These are phyloP conservation scores for Tachuris rubrigastra DNA, from an alignment of 2,113 vertebrate species.

Conservation along the genomic window DNA sequence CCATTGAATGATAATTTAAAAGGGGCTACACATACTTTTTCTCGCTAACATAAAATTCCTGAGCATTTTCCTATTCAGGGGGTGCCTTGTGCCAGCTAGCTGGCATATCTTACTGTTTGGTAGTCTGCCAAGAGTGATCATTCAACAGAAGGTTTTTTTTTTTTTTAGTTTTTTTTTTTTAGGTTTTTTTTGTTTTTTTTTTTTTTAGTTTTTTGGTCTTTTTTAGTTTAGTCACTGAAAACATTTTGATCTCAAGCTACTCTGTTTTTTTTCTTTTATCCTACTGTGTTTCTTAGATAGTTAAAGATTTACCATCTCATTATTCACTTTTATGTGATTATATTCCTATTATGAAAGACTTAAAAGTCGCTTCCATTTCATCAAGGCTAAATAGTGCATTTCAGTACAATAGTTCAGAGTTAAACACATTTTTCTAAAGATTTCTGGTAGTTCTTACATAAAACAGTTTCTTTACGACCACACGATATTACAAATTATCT, in stretches of 20 bases:
- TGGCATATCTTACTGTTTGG: background rate
- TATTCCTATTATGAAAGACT: background rate
- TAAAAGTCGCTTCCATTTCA: background rate
- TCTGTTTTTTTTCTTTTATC: background rate
- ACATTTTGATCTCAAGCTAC: background rate
- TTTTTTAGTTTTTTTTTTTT: background rate
- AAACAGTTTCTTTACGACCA: background rate
- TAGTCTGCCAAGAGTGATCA: background rate
- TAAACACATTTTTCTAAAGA: background rate
- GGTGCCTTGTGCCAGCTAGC: background rate
- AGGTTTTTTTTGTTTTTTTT: background rate
- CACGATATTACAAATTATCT: background rate
- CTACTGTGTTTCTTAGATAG: background rate
- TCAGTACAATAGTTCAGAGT: background rate
- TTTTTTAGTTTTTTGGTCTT: background rate
- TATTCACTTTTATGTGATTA: background rate
- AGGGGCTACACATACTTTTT: background rate
- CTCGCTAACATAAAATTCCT: background rate
- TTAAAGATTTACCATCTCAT: background rate
- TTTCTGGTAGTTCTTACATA: background rate
- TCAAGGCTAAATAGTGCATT: background rate
- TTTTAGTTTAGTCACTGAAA: background rate
- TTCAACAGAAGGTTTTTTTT: background rate
- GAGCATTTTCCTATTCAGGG: background rate
- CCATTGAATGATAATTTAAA: background rate